Evolutionary conservation across 2,888 invertebrate species (phyloP).

Genomic region (Apamea epomidion): DNA sequence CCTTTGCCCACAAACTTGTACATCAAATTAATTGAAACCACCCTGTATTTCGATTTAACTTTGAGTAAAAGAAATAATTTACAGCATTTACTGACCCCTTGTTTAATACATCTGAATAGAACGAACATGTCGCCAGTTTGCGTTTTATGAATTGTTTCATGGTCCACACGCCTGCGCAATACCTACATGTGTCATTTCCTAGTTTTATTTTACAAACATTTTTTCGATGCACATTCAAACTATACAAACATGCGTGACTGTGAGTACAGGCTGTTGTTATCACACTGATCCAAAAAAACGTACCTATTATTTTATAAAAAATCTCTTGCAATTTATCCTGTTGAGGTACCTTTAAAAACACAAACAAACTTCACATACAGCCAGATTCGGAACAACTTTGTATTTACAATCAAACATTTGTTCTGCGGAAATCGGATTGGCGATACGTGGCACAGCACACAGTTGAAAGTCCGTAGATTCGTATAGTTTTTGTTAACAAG

Average conservation of each 20-base stretch:
- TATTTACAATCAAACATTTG: slow-evolving; percentile 15
- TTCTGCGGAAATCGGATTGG: not conserved
- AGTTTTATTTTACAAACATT: not conserved
- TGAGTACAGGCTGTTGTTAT: slow-evolving; percentile 33
- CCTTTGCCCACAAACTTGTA: slow-evolving; percentile 57
- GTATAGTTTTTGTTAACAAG: not conserved
- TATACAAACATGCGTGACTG: slow-evolving; percentile 5
- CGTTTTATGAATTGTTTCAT: slow-evolving; percentile 53
- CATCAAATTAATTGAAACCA: slow-evolving; percentile 76
- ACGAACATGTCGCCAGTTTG: slow-evolving; percentile 65
- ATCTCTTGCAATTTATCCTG: not conserved
- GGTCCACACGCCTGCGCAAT: slow-evolving; percentile 50
- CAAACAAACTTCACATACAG: not conserved
- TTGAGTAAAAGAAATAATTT: slow-evolving; percentile 54
- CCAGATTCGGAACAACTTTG: not conserved
- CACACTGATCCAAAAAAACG: not conserved
- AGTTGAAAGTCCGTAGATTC: not conserved
- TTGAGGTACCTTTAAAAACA: not conserved
- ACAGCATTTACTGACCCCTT: slow-evolving; percentile 43
- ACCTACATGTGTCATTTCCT: slow-evolving; percentile 15
- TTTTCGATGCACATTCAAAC: slow-evolving; percentile 11
- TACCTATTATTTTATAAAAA: not conserved
- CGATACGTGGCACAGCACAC: not conserved
- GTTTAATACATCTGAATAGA: slow-evolving; percentile 29
- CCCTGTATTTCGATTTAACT: slow-evolving; percentile 76